Percentiles rank a stretch among this genome's conserved stretches.
Evolutionary conservation across 2,797 vertebrate genomes (phyloP).

Genomic region (Crenuchus spilurus): DNA sequence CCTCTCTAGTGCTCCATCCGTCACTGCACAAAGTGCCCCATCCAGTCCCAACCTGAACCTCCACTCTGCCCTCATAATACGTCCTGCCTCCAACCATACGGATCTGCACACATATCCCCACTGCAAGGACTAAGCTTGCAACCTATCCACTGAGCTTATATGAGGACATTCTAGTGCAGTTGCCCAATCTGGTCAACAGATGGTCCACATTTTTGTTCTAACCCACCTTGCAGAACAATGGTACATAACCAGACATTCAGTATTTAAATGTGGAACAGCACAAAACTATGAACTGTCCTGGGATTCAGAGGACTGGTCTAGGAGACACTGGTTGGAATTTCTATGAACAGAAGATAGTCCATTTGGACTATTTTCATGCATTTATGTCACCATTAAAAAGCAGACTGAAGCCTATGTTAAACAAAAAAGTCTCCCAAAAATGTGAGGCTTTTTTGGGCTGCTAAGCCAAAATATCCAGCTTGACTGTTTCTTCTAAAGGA

Average conservation of each 20-base stretch:
- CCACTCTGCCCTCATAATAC: slow-evolving; percentile 83
- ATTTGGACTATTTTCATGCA: not conserved
- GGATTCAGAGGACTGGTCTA: not conserved
- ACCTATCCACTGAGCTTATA: slow-evolving; percentile 50
- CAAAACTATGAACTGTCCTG: not conserved
- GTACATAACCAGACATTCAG: not conserved
- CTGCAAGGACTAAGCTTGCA: slow-evolving; percentile 75
- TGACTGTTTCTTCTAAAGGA: not conserved
- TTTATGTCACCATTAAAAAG: not conserved
- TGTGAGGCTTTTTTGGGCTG: not conserved
- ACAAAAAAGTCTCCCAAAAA: not conserved
- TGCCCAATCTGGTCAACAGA: not conserved
- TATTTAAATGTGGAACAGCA: not conserved
- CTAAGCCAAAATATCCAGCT: not conserved
- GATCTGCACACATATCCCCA: slow-evolving; percentile 78
- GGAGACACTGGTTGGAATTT: not conserved
- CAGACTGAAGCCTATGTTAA: not conserved
- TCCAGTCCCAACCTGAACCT: slow-evolving; percentile 82
- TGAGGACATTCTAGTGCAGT: not conserved
- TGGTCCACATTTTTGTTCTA: not conserved
- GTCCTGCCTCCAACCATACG: slow-evolving; percentile 83
- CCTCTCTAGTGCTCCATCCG: slow-evolving; percentile 87
- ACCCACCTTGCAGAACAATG: not conserved
- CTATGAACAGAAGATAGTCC: too few species aligned
- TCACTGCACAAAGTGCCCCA: slow-evolving; percentile 89